Evolutionary conservation across 1,140 invertebrate species (phyloP).

Genomic region (Nylanderia fulva): DNA sequence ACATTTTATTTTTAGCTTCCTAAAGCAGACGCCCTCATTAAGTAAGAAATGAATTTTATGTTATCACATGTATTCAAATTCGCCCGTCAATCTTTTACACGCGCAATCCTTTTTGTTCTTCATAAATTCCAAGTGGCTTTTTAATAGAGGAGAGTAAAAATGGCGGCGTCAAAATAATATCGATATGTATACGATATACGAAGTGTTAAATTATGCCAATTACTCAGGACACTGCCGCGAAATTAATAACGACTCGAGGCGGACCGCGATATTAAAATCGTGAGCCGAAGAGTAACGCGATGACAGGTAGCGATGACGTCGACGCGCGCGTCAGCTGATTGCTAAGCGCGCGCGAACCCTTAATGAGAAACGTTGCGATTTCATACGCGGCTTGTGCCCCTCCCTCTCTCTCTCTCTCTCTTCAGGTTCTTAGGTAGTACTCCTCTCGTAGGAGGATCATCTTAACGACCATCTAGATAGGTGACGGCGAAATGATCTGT

Average conservation of each 20-base stretch:
- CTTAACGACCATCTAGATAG: slow-evolving; percentile 84
- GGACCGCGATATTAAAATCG: slow-evolving; percentile 28
- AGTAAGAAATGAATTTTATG: too few relatives aligned
- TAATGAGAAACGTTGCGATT: slow-evolving; percentile 71
- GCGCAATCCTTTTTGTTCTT: background rate
- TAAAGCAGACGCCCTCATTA: too few relatives aligned
- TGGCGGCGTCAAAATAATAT: background rate
- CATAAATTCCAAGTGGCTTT: background rate
- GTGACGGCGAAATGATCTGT: slow-evolving; percentile 82
- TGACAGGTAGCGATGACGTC: slow-evolving; percentile 24
- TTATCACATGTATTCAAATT: background rate
- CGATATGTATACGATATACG: background rate
- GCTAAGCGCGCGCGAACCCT: slow-evolving; percentile 57
- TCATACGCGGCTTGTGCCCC: slow-evolving; percentile 75
- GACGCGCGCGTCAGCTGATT: slow-evolving; percentile 57
- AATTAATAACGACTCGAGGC: slow-evolving; percentile 38
- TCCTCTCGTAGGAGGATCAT: slow-evolving; percentile 76
- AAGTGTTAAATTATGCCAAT: slow-evolving; percentile 44
- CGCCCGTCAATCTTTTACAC: background rate
- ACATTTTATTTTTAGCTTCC: too few relatives aligned
- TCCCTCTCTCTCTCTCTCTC: too few relatives aligned
- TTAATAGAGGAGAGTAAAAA: background rate
- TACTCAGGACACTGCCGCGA: slow-evolving; percentile 26
- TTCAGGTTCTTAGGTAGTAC: slow-evolving; percentile 65
- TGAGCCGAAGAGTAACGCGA: slow-evolving; percentile 43